A percentile compares a stretch with the other conserved stretches of the same genome.
Evolutionary conservation across 64 coral and sea anemone species (phyloP).

Genomic region (Orbicella faveolata): DNA sequence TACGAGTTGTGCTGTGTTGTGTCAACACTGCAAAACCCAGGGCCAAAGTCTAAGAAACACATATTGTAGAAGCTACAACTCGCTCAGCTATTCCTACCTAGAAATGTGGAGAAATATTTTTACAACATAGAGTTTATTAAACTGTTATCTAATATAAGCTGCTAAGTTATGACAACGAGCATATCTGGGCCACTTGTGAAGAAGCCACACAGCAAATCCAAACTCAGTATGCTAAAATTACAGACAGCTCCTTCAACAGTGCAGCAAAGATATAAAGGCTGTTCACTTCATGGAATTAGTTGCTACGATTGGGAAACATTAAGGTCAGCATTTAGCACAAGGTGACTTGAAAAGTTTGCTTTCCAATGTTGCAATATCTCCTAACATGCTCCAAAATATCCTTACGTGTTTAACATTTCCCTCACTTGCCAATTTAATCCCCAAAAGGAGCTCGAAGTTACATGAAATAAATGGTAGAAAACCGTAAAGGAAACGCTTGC

Average conservation of each 20-base stretch:
- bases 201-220: not conserved
- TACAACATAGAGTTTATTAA: not conserved
- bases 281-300: not conserved
- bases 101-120: not conserved
- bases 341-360: not conserved
- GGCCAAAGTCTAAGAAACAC: not conserved
- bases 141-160: not conserved
- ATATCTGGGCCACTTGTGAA: not conserved
- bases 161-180: not conserved
- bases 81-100: not conserved
- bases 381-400: not conserved
- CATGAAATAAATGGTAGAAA: not conserved
- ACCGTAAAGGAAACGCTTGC: not conserved
- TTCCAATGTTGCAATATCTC: not conserved
- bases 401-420: not conserved
- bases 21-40: constrained; percentile 12
- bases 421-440: not conserved
- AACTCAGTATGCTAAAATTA: not conserved
- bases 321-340: not conserved
- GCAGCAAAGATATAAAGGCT: not conserved
- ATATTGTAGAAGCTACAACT: not conserved
- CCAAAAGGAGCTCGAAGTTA: not conserved
- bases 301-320: not conserved
- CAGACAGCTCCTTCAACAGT: not conserved
- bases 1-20: not conserved